phyloP scores from a whole-genome alignment of 2,888 invertebrate species.

The Leucania comma region DNA sequence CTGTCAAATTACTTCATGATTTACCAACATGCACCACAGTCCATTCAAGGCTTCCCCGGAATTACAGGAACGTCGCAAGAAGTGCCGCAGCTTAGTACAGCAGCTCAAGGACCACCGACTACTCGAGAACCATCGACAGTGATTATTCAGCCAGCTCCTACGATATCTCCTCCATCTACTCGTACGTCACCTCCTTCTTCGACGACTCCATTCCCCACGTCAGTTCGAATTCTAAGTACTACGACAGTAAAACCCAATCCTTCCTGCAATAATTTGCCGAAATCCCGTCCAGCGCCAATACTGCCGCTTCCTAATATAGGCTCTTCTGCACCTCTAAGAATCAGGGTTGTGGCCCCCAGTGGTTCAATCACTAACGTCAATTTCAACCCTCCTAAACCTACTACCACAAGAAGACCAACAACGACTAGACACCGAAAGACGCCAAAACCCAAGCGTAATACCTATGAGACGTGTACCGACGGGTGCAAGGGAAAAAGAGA shows the following conservation, averaged over 20 bases:
- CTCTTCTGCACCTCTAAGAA: conserved; percentile 65
- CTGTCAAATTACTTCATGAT: conserved; percentile 68
- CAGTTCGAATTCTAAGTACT: conserved; percentile 25
- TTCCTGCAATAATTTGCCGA: conserved; percentile 25
- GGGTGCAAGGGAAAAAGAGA: conserved; percentile 80
- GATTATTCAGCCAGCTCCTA: conserved; percentile 50
- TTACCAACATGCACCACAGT: conserved; percentile 75
- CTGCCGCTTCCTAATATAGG: conserved; percentile 7
- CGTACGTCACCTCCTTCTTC: conserved; percentile 58
- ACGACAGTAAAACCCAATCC: conserved; percentile 29
- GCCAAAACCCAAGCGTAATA: conserved; percentile 77
- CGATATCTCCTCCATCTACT: conserved; percentile 47
- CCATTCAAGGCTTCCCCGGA: conserved; percentile 58
- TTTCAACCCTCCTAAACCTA: conserved; percentile 70
- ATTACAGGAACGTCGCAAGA: conserved; percentile 40
- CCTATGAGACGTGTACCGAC: conserved; percentile 80
- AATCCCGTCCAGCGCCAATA: neutral
- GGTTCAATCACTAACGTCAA: conserved; percentile 82
- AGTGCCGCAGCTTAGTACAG: conserved; percentile 45
- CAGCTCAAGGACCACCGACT: conserved; percentile 11
- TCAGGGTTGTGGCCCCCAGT: conserved; percentile 80
- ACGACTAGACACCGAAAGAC: conserved; percentile 73
- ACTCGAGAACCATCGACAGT: conserved; percentile 41
- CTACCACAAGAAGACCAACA: conserved; percentile 54
- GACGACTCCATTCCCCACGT: conserved; percentile 40